Evolutionary conservation across 2,113 vertebrate genomes (phyloP).

Genomic region (Ciconia maguari): DNA sequence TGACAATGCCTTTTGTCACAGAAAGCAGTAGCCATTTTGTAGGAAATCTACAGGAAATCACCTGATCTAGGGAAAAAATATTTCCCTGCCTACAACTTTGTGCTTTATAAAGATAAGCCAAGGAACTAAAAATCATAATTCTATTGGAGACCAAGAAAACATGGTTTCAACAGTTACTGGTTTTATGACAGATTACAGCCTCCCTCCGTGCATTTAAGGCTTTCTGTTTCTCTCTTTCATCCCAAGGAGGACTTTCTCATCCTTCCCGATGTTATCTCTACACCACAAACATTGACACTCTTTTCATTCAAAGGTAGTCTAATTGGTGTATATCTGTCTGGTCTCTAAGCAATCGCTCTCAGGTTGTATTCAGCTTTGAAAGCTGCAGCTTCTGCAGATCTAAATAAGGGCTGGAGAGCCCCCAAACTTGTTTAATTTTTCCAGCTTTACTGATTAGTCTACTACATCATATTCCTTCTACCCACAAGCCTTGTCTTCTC

Average conservation of each 20-base stretch:
- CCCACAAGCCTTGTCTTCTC: neutral
- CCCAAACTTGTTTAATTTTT: neutral
- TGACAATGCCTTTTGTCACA: neutral
- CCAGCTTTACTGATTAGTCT: neutral
- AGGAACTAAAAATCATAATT: neutral
- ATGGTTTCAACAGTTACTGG: neutral
- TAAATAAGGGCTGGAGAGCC: neutral
- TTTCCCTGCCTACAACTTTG: neutral
- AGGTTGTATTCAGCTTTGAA: neutral
- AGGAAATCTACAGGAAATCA: neutral
- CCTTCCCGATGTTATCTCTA: neutral
- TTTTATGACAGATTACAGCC: neutral
- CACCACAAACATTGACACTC: neutral
- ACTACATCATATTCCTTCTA: neutral
- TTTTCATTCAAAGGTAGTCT: neutral
- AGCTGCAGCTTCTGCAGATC: neutral
- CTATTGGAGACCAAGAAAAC: neutral
- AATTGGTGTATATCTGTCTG: neutral
- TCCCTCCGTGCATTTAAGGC: accelerated
- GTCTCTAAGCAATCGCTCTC: neutral
- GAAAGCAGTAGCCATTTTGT: accelerated
- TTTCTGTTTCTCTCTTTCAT: neutral
- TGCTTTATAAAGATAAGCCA: neutral
- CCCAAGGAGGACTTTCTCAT: neutral
- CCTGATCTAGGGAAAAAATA: neutral